A percentile compares a stretch with the other conserved stretches of the same genome.
Evolutionary conservation across 2,888 invertebrate species (phyloP).

Genomic region (Gandaritis pyraliata): DNA sequence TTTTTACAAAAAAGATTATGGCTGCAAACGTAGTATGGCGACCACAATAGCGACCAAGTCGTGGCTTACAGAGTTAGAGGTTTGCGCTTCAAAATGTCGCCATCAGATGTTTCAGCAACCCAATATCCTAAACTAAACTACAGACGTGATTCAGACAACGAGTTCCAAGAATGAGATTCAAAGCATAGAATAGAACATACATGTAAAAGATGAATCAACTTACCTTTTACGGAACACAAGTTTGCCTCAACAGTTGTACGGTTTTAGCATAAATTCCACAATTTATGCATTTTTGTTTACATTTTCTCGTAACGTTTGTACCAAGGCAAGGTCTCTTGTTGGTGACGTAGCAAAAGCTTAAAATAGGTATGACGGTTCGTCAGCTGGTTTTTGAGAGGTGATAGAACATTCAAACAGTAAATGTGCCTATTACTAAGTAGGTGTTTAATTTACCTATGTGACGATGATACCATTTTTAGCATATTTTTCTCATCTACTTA

Average conservation of each 20-base stretch:
- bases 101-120: too few relatives aligned
- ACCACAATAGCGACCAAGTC: too few relatives aligned
- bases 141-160: constrained; percentile 18
- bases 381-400: constrained; percentile 3
- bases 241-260: constrained; percentile 48
- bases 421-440: too few relatives aligned
- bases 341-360: constrained; percentile 44
- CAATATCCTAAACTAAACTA: too few relatives aligned
- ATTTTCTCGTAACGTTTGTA: constrained; percentile 33
- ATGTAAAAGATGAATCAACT: constrained; percentile 40
- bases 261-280: constrained; percentile 52
- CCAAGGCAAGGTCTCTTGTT: constrained; percentile 19
- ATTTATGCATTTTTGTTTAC: constrained; percentile 42
- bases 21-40: too few relatives aligned
- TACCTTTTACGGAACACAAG: constrained; percentile 43
- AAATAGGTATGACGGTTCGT: constrained; percentile 66
- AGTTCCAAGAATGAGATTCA: constrained; percentile 15
- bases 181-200: constrained; percentile 24
- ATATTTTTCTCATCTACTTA: too few relatives aligned
- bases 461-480: too few relatives aligned
- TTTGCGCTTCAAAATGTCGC: too few relatives aligned
- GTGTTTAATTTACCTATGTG: too few relatives aligned
- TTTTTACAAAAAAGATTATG: too few relatives aligned
- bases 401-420: too few relatives aligned
- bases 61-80: too few relatives aligned